Evolutionary conservation across 2,888 invertebrate genomes (phyloP).

Genomic region (Parnassius mnemosyne): DNA sequence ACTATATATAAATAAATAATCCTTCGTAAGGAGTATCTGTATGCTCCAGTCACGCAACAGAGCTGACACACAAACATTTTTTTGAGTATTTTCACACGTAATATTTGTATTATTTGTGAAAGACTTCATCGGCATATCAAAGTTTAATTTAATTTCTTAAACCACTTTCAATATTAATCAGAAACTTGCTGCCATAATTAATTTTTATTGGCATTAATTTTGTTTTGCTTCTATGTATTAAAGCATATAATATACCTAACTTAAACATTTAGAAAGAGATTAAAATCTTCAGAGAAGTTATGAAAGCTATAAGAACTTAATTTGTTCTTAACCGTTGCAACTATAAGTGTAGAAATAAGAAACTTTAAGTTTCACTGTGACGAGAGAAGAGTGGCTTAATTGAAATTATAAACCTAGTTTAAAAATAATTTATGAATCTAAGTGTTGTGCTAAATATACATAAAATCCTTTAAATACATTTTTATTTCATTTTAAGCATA

Average conservation of each 20-base stretch:
- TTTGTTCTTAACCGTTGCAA: constrained; percentile 48
- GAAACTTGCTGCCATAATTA: not conserved
- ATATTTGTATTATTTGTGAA: too few species aligned
- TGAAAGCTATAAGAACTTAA: constrained; percentile 51
- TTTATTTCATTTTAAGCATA: too few species aligned
- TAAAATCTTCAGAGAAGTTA: constrained; percentile 46
- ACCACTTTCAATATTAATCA: not conserved
- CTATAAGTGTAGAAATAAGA: constrained; percentile 43
- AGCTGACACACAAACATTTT: too few species aligned
- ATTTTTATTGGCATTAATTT: constrained; percentile 15
- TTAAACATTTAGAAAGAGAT: constrained; percentile 40
- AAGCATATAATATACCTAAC: constrained; percentile 27
- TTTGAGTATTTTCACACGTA: too few species aligned
- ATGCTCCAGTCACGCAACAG: too few species aligned
- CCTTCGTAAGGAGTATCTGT: too few species aligned
- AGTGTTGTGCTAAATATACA: not conserved
- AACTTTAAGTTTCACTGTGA: constrained; percentile 32
- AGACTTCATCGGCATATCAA: not conserved
- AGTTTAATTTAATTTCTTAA: not conserved
- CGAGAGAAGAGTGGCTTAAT: constrained; percentile 33
- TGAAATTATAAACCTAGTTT: constrained; percentile 30
- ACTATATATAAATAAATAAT: too few species aligned
- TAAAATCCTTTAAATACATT: too few species aligned
- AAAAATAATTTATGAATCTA: not conserved
- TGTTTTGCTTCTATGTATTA: constrained; percentile 14